Evolutionary conservation across 2,797 vertebrate species (phyloP).

Genomic region (Meriones psammophilus): DNA sequence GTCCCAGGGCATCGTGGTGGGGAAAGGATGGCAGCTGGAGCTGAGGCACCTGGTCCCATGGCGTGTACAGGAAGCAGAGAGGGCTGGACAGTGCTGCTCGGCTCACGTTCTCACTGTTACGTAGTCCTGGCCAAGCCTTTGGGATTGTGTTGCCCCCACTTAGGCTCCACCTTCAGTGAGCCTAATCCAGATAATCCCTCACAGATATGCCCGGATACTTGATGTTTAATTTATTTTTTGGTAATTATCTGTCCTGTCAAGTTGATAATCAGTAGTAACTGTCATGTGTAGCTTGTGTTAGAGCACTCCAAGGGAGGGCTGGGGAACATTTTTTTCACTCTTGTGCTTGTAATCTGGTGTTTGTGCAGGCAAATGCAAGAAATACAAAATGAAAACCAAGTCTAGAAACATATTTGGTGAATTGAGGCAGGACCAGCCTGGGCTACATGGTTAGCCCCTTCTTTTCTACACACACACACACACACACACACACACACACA

Average conservation of each 20-base stretch:
- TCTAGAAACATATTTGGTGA: not conserved
- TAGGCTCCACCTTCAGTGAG: too few relatives aligned
- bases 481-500: too few relatives aligned
- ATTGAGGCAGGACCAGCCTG: not conserved
- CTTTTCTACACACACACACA: too few relatives aligned
- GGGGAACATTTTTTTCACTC: not conserved
- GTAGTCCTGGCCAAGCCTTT: too few relatives aligned
- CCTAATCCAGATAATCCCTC: too few relatives aligned
- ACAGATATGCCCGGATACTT: not conserved
- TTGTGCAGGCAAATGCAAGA: not conserved
- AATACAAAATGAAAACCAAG: not conserved
- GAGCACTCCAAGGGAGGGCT: not conserved
- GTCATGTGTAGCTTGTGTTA: not conserved
- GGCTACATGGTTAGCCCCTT: not conserved
- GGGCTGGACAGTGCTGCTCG: too few relatives aligned
- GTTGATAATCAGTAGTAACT: slow-evolving; percentile 3
- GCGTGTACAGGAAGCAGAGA: too few relatives aligned
- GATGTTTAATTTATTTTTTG: not conserved
- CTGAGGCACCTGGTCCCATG: not conserved
- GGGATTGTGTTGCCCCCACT: too few relatives aligned
- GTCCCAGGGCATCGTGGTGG: not conserved
- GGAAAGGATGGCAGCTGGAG: not conserved
- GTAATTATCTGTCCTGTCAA: not conserved
- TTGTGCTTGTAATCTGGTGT: not conserved
- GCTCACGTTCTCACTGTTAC: too few relatives aligned